Evolutionary conservation across 2,888 invertebrate species (phyloP), one percentile per base, ranked within the genome.

Genomic region (Pammene fasciana): DNA sequence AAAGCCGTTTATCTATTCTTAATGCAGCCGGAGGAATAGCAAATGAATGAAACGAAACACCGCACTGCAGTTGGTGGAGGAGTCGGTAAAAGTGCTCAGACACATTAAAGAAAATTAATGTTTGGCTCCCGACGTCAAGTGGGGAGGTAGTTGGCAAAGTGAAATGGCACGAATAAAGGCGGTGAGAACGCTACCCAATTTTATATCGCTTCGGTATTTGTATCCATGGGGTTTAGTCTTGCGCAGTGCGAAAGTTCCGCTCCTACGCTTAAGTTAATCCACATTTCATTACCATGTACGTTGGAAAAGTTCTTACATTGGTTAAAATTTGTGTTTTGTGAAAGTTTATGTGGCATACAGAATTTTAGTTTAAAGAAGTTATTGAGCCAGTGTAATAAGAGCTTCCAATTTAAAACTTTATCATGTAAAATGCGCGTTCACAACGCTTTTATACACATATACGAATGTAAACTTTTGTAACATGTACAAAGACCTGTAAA

Each of bases 31-130:
- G 82, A 84, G 84, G 83, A 85, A 85, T 86, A 82, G 80, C 78
- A 84, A 87, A 88, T 89, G 90, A 90, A 90, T 87, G 84, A 82
- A 90, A 89, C 87, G 87, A 90, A 91, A 90, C 89, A 91, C 90
- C 89, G 92, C 92, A 92, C 82, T 91, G 92, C 90, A 91, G 90
- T 87, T 73, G 78, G 82, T 83, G 71, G 82, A 79, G 83, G 81
- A 87, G 85, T 85, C 83, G 82, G 87, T 86, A 90, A 90, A 88
- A 91, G 89, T 91, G 86, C 88, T 90, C 90, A 90, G 89, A 88
- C 90, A 91, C 92, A 91, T 92, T 92, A 92, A 92, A 90, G 91
- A 90, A 91, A 92, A 92, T 92, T 91, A 92, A 92, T 92, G 92
- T 90, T 90, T 89, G 87, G 88, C 88, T 89, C 84, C 87, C 87